phyloP scores from a whole-genome alignment of 2,888 invertebrate species.

The Papilio demoleus region DNA sequence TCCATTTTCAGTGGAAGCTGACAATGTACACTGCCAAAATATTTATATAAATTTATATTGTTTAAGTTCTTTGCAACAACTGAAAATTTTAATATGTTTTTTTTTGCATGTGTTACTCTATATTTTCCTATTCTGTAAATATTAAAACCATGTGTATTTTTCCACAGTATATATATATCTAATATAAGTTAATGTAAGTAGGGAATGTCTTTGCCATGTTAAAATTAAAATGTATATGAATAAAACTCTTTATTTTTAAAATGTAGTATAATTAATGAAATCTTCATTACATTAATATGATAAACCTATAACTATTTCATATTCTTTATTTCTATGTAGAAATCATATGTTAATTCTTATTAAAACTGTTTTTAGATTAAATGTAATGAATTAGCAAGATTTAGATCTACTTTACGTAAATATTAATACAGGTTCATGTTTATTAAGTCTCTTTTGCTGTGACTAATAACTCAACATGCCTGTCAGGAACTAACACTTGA shows the following conservation, averaged over 20 bases:
- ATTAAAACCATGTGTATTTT: neutral
- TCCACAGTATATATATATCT: neutral
- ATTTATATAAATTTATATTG: no score
- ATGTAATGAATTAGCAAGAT: neutral
- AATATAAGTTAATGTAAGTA: neutral
- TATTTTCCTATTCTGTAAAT: no score
- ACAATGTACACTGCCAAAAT: no score
- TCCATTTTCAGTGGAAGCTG: no score
- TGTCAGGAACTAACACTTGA: slow-evolving; percentile 82
- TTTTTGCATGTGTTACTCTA: no score
- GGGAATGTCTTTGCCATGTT: neutral
- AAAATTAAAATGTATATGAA: slow-evolving; percentile 2
- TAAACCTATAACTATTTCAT: slow-evolving; percentile 1
- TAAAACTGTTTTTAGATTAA: neutral
- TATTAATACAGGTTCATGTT: neutral
- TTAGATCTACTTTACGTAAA: neutral
- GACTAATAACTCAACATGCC: slow-evolving; percentile 70
- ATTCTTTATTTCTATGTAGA: neutral
- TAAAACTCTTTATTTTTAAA: neutral
- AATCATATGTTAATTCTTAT: no score
- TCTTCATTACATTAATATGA: neutral
- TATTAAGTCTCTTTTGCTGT: slow-evolving; percentile 46
- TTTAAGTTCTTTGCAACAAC: no score
- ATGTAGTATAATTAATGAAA: neutral
- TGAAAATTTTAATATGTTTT: no score